Conservation (phyloP, 2,797 vertebrate species). For the Linurgus olivaceus region DNA sequence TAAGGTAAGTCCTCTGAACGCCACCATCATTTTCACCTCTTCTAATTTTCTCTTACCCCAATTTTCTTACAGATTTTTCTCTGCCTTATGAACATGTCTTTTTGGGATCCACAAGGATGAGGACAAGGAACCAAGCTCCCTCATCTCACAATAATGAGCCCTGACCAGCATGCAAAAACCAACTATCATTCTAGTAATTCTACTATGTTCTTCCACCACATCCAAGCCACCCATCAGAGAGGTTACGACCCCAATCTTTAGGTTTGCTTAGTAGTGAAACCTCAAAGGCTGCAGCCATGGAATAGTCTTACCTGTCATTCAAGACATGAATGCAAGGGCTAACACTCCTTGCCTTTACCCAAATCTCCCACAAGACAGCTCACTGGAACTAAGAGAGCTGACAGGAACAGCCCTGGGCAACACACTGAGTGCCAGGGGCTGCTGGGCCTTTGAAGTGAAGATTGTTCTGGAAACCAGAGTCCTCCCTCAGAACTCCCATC, state of each 20-base stretch:
- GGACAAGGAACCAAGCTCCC: background rate
- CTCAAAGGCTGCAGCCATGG: background rate
- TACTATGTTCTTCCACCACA: background rate
- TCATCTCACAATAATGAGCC: background rate
- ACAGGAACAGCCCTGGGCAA: background rate
- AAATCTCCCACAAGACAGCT: background rate
- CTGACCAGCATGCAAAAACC: background rate
- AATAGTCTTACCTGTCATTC: slow-evolving; percentile 9
- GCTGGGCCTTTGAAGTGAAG: background rate
- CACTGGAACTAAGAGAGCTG: background rate
- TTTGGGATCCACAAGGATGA: background rate
- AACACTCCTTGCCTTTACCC: background rate
- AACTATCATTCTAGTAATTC: background rate
- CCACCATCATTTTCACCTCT: background rate
- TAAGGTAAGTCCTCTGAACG: background rate
- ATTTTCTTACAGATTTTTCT: background rate
- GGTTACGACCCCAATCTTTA: background rate
- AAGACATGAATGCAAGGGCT: background rate
- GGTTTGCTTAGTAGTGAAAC: background rate
- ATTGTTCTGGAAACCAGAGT: background rate
- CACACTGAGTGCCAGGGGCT: background rate
- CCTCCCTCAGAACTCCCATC: background rate
- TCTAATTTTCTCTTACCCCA: background rate
- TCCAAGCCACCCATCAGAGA: background rate
- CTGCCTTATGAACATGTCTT: background rate